phyloP scores from a whole-genome alignment of 2,113 vertebrate genomes.

The Sapayoa aenigma region DNA sequence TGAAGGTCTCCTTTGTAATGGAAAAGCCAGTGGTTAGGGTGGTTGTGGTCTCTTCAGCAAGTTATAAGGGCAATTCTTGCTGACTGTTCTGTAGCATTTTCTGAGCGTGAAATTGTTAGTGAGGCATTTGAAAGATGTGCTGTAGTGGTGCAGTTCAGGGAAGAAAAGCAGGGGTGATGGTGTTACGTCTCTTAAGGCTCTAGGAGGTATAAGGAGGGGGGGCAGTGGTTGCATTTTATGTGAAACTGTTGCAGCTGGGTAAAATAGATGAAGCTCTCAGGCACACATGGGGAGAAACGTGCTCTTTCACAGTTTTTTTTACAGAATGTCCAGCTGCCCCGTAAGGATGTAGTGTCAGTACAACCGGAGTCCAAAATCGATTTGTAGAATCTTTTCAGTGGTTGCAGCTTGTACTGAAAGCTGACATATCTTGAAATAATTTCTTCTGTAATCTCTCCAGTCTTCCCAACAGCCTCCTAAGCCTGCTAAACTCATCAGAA shows the following conservation, averaged over 20 bases:
- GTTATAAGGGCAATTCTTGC: background rate
- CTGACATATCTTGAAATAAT: background rate
- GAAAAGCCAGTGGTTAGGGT: background rate
- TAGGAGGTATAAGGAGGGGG: background rate
- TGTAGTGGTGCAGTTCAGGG: background rate
- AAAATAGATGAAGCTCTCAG: background rate
- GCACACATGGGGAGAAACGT: rapidly evolving
- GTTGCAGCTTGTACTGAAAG: background rate
- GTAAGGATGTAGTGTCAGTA: no score
- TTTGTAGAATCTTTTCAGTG: background rate
- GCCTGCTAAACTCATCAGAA: background rate
- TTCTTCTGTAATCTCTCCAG: background rate
- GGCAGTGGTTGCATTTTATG: background rate
- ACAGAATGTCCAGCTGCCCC: background rate
- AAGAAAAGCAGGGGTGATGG: background rate
- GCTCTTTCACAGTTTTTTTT: background rate
- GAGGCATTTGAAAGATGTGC: background rate
- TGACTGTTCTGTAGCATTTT: background rate
- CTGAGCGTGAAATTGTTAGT: background rate
- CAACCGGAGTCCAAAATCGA: background rate
- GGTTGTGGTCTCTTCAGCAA: background rate
- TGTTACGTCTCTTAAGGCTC: background rate
- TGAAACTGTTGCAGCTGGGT: background rate
- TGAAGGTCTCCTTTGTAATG: background rate
- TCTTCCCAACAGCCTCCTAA: background rate